These are phyloP conservation scores for Meghimatium bilineatum DNA, from an alignment of 2,888 invertebrate genomes.

Conservation along the genomic window DNA sequence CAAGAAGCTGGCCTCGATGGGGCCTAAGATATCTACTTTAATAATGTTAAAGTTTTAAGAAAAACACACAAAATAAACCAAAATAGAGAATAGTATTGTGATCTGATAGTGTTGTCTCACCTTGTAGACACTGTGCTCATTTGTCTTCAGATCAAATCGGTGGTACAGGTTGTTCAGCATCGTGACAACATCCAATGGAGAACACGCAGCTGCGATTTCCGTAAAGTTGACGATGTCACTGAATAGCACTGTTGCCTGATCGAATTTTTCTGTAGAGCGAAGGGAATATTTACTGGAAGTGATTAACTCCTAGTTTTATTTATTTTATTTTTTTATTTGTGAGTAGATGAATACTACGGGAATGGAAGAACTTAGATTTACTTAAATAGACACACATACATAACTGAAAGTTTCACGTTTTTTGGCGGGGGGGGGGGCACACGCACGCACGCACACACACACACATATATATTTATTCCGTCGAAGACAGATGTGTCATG, in stretches of 20 bases:
- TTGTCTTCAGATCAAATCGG: constrained; percentile 62
- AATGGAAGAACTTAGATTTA: too few species aligned
- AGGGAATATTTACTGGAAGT: neutral
- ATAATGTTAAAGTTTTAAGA: too few species aligned
- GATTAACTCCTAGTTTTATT: neutral
- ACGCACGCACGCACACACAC: neutral
- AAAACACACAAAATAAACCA: too few species aligned
- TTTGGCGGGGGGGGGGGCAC: neutral
- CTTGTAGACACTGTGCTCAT: constrained; percentile 53
- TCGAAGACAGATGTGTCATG: too few species aligned
- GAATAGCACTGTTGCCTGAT: constrained; percentile 68
- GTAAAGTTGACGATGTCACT: constrained; percentile 73
- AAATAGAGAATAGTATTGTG: too few species aligned
- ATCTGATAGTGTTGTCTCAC: too few species aligned
- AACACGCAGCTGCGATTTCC: constrained; percentile 64
- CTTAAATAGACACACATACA: neutral
- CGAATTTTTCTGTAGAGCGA: constrained; percentile 60
- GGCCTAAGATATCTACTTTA: too few species aligned
- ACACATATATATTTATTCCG: too few species aligned
- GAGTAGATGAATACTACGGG: too few species aligned
- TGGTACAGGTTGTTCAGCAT: constrained; percentile 70
- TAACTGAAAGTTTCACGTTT: too few species aligned
- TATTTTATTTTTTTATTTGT: neutral
- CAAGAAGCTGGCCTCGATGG: too few species aligned
- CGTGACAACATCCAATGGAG: constrained; percentile 65